A percentile compares a stretch with the other conserved stretches of the same genome.
These are phyloP conservation scores for Drosophila ficusphila DNA, from an alignment of 1,140 invertebrate genomes.

Conservation along the genomic window DNA sequence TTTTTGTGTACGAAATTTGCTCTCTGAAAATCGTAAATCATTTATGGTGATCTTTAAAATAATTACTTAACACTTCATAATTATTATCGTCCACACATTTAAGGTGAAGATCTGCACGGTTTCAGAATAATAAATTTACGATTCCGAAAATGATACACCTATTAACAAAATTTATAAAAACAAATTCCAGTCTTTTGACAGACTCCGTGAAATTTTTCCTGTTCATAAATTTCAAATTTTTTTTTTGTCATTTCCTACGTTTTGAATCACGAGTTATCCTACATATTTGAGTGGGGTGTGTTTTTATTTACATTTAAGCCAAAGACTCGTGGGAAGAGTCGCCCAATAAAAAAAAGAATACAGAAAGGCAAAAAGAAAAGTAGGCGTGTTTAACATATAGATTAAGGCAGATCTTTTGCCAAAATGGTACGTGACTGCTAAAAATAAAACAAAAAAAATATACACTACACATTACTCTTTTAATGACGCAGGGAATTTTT, in stretches of 20 bases:
- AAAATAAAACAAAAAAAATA: constrained; percentile 46
- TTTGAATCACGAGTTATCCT: constrained; percentile 36
- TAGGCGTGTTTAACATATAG: constrained; percentile 50
- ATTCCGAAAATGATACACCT: not conserved
- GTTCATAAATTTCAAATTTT: not conserved
- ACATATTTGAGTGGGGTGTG: constrained; percentile 31
- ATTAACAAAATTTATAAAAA: not conserved
- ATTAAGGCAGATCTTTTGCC: constrained; percentile 42
- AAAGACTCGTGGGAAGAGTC: constrained; percentile 40
- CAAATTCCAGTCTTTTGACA: not conserved
- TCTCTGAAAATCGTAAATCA: no score
- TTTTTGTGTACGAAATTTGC: no score
- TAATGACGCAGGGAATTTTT: constrained; percentile 43
- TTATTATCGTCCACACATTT: not conserved
- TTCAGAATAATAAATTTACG: not conserved
- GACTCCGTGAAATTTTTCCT: not conserved
- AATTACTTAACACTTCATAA: not conserved
- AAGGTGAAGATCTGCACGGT: not conserved
- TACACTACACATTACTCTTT: constrained; percentile 43
- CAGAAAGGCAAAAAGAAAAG: constrained; percentile 27
- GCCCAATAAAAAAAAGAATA: constrained; percentile 12
- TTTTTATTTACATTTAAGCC: constrained; percentile 56
- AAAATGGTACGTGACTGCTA: constrained; percentile 41
- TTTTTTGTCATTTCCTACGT: constrained; percentile 1
- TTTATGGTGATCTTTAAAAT: no score